A percentile compares a stretch with the other conserved stretches of the same genome.
Conservation (phyloP, 2,797 vertebrate species). For the Hoplostethus mediterraneus region DNA sequence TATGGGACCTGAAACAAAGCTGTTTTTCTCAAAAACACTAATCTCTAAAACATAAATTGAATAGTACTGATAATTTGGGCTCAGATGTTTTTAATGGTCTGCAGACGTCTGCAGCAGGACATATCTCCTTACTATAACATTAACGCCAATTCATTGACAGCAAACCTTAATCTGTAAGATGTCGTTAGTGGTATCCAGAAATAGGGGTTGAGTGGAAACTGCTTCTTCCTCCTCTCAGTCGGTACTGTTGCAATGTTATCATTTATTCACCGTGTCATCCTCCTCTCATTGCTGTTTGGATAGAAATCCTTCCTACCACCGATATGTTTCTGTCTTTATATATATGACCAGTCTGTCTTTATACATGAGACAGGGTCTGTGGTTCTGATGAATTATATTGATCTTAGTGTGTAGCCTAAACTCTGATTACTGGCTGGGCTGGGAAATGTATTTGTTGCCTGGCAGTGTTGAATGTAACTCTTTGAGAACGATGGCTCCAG, state of each 20-base stretch:
- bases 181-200: constrained; percentile 53
- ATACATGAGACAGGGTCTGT: constrained; percentile 39
- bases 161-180: constrained; percentile 20
- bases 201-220: constrained; percentile 51
- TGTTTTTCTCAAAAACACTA: too few relatives aligned
- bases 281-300: constrained; percentile 39
- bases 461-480: constrained; percentile 54
- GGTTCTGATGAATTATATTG: constrained; percentile 41
- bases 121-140: too few relatives aligned
- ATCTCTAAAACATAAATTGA: too few relatives aligned
- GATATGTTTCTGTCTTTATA: constrained; percentile 45
- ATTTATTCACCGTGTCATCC: constrained; percentile 50
- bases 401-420: constrained; percentile 59
- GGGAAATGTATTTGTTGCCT: constrained; percentile 60
- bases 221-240: neutral
- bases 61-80: too few relatives aligned
- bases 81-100: too few relatives aligned
- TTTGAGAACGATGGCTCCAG: constrained; percentile 48
- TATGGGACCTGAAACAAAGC: too few relatives aligned
- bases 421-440: constrained; percentile 53
- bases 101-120: too few relatives aligned
- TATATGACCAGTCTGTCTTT: constrained; percentile 54
- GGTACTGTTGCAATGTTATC: constrained; percentile 33
- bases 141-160: too few relatives aligned
- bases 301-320: constrained; percentile 40